Percentiles rank a stretch among this genome's conserved stretches.
Conservation (phyloP, 2,797 vertebrate genomes). For the Sebastes kiyomatsui region DNA sequence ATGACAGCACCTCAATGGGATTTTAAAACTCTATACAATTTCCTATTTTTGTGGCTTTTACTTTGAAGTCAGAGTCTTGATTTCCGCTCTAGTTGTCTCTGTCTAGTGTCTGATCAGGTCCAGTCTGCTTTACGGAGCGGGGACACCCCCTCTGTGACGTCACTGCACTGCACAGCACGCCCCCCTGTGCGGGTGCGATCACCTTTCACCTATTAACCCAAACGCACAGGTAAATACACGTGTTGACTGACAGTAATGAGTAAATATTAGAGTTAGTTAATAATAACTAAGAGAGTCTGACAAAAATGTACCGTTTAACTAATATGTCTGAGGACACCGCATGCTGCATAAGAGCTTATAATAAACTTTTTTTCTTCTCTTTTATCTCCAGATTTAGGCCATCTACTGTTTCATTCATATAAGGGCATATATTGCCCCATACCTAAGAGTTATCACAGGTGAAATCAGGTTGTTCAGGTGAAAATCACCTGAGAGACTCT, state of each 20-base stretch:
- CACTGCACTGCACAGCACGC: conserved; percentile 51
- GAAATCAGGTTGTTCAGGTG: background rate
- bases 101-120: background rate
- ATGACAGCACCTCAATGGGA: background rate
- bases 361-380: background rate
- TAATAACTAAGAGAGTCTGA: background rate
- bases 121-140: background rate
- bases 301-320: background rate
- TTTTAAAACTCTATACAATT: background rate
- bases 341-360: background rate
- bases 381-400: background rate
- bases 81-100: conserved; percentile 27
- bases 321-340: background rate
- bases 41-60: conserved; percentile 20
- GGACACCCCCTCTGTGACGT: conserved; percentile 58
- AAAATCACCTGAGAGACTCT: background rate
- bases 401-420: background rate
- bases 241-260: background rate
- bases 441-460: background rate
- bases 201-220: conserved; percentile 74
- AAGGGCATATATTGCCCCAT: background rate
- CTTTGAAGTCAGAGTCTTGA: conserved; percentile 15
- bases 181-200: conserved; percentile 41
- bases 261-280: background rate
- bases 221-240: background rate